A percentile compares a stretch with the other conserved stretches of the same genome.
Conservation (phyloP, 92 coral and sea anemone genomes). For the Porites rus region DNA sequence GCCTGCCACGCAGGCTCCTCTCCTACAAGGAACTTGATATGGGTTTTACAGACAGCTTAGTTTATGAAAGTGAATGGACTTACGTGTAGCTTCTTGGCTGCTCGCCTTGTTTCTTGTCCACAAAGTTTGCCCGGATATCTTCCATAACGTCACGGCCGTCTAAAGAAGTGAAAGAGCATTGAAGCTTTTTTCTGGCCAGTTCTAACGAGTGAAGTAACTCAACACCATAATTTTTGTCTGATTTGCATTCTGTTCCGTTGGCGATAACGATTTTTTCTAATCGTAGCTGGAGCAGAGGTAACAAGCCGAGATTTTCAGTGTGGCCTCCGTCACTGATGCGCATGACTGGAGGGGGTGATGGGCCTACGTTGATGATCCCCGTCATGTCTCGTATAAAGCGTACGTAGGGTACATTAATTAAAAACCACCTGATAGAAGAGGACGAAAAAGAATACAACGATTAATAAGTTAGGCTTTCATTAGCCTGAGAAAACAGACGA, state of each 20-base stretch:
- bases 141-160: slow-evolving; percentile 61
- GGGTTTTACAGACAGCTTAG: not conserved
- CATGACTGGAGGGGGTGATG: slow-evolving; percentile 65
- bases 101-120: slow-evolving; percentile 37
- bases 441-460: not conserved
- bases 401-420: slow-evolving; percentile 53
- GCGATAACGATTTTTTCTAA: slow-evolving; percentile 53
- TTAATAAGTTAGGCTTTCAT: not conserved
- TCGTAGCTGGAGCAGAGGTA: slow-evolving; percentile 61
- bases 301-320: slow-evolving; percentile 64
- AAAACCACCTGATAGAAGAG: slow-evolving; percentile 58
- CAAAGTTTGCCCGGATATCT: slow-evolving; percentile 48
- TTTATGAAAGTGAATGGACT: not conserved
- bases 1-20: too few relatives aligned
- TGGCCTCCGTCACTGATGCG: slow-evolving; percentile 79
- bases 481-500: not conserved
- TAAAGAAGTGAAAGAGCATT: slow-evolving; percentile 63
- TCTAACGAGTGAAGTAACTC: slow-evolving; percentile 54
- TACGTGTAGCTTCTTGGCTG: slow-evolving; percentile 57
- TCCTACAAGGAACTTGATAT: too few relatives aligned
- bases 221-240: slow-evolving; percentile 11
- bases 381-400: slow-evolving; percentile 55
- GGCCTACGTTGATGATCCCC: slow-evolving; percentile 47
- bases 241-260: slow-evolving; percentile 30
- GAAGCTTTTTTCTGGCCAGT: slow-evolving; percentile 51